Evolutionary conservation across 2,113 vertebrate species (phyloP), one percentile per base, ranked within the genome.

Genomic region (Caranx ignobilis): DNA sequence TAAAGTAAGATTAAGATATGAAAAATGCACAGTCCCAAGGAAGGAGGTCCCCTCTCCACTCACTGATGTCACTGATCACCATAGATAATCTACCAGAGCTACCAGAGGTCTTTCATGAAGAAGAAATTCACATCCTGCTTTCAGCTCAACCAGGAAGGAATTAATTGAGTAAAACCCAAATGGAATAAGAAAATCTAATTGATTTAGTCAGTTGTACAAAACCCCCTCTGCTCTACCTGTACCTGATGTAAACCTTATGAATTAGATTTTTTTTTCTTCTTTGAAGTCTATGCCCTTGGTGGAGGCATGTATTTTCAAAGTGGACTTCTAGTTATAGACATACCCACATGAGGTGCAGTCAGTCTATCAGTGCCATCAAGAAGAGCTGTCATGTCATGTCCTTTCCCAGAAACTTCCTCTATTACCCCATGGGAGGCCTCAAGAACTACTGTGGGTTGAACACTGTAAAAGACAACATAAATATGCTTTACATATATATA

Each of bases 51-150:
- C 6, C 18, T 18, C 67, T 55, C 50, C 32, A 11, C 3, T 9
- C 26, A 26, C 26, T 26, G 26, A 26, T n/a, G 54, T 19, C 13
- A 18, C 18, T 0, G 1, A 84, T 75, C 55, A 63, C 6, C 35
- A 45, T 1, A 71, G 13, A 76, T 71, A 52, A 80, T 77, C n/a
- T 57, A 31, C 59, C 11, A 71, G 32, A 43, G 4, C 0, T 71
- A 34, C 32, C 0, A 41, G 47, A 21, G 32, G 3, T 37, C 45
- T 54, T 4, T n/a, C 11, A 83, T 35, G 37, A 41, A 57, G 11
- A 50, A 34, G 1, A 52, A 34, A 75, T 5, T 41, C 3, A 39
- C 45, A 56, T 74, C 57, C 64, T 84, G 41, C 54, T 48, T 41
- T 69, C 41, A 68, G 55, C 41, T 19, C 70, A 31, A 50, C 11